These are phyloP conservation scores for Trichogramma dendrolimi DNA, from an alignment of 2,888 invertebrate species.

Conservation along the genomic window DNA sequence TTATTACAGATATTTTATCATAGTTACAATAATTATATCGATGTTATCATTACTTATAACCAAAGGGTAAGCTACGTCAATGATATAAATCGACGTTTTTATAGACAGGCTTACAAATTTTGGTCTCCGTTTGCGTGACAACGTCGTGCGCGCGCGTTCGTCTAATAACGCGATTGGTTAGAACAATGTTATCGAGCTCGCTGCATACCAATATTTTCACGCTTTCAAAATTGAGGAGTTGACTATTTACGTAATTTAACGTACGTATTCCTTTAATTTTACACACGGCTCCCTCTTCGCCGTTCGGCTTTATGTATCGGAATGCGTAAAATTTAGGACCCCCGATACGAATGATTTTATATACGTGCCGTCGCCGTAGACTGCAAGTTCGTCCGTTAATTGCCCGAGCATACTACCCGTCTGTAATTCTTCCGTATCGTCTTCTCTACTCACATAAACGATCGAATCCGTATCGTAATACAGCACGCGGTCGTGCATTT, in stretches of 20 bases:
- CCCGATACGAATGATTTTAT: constrained; percentile 12
- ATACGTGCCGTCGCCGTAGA: background rate
- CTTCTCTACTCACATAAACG: constrained; percentile 2
- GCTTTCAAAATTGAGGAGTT: background rate
- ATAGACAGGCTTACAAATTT: background rate
- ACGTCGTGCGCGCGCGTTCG: background rate
- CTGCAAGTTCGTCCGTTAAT: background rate
- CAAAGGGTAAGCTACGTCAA: too few species aligned
- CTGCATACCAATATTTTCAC: too few species aligned
- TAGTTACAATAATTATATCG: too few species aligned
- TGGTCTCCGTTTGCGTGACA: background rate
- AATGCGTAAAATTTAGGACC: constrained; percentile 22
- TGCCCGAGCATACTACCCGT: background rate
- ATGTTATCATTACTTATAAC: too few species aligned
- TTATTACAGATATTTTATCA: too few species aligned
- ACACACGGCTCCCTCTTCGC: constrained; percentile 3
- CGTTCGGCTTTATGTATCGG: constrained; percentile 1
- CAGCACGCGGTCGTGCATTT: constrained; percentile 29
- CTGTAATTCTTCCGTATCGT: background rate
- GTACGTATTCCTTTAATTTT: constrained; percentile 9
- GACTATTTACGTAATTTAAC: background rate
- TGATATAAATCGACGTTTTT: background rate
- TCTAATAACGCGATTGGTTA: background rate
- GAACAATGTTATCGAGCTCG: too few species aligned
- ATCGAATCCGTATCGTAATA: constrained; percentile 22